Conservation (phyloP, 2,797 vertebrate genomes). For the Phalloptychus januarius region DNA sequence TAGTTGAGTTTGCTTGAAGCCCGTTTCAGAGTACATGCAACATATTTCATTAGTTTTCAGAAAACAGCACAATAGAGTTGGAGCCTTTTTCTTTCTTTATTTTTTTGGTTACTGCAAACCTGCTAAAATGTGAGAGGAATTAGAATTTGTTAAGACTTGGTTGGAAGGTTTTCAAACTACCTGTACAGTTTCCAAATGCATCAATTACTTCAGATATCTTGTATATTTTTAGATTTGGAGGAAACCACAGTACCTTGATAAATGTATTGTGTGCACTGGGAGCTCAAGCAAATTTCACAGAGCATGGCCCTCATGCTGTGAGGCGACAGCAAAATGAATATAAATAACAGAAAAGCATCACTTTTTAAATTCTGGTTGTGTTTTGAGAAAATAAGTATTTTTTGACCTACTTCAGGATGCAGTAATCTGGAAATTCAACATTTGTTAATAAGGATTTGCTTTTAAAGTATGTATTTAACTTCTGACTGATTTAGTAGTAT, state of each 20-base stretch:
- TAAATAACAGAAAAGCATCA: background rate
- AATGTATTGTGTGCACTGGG: background rate
- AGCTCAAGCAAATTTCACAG: background rate
- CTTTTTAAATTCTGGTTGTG: background rate
- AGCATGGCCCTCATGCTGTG: background rate
- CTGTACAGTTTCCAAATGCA: background rate
- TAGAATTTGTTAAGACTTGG: background rate
- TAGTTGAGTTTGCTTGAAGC: background rate
- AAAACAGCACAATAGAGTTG: background rate
- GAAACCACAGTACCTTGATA: background rate
- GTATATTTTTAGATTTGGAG: background rate
- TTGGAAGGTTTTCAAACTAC: background rate
- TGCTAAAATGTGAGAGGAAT: background rate
- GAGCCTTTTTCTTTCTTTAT: background rate
- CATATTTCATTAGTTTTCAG: background rate
- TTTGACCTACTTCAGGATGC: background rate
- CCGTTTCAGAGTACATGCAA: background rate
- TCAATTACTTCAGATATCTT: background rate
- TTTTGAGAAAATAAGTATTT: background rate
- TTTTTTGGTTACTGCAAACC: background rate
- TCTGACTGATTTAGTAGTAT: background rate
- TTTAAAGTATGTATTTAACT: background rate
- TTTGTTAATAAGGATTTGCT: background rate
- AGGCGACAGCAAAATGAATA: background rate
- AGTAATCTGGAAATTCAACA: background rate